Percentiles rank a stretch among this genome's conserved stretches.
Conservation (phyloP, 2,797 vertebrate species). For the Prionace glauca region DNA sequence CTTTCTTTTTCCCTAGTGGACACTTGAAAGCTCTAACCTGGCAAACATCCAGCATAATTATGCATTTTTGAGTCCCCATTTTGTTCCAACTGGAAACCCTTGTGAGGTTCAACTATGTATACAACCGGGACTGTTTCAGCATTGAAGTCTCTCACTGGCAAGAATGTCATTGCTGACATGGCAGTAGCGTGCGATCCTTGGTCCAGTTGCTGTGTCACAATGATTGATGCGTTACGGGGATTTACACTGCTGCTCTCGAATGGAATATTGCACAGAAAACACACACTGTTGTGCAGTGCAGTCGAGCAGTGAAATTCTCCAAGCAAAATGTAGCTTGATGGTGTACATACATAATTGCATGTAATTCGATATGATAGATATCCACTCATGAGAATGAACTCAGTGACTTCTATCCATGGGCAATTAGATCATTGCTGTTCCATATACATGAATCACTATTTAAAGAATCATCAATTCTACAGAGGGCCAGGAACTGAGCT, state of each 20-base stretch:
- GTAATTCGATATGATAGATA: background rate
- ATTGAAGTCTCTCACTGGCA: background rate
- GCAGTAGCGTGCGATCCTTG: background rate
- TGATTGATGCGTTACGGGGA: slow-evolving; percentile 25
- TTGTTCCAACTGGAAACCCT: background rate
- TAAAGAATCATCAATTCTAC: slow-evolving; percentile 16
- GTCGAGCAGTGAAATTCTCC: background rate
- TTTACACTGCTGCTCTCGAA: background rate
- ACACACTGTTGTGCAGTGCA: background rate
- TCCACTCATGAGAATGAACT: slow-evolving; percentile 30
- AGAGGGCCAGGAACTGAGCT: background rate
- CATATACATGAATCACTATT: slow-evolving; percentile 2
- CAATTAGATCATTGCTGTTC: background rate
- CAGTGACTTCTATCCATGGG: slow-evolving; percentile 16
- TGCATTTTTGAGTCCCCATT: background rate
- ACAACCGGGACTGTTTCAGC: background rate
- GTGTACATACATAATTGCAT: background rate
- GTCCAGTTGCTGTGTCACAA: background rate
- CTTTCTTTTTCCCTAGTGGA: background rate
- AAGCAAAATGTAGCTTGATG: background rate
- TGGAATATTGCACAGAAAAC: background rate
- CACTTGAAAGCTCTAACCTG: background rate
- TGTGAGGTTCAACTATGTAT: background rate
- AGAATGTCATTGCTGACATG: background rate
- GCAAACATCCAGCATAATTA: background rate